Evolutionary conservation across 2,888 invertebrate species (phyloP), one percentile per base, ranked within the genome.

Genomic region (Fragum fragum): DNA sequence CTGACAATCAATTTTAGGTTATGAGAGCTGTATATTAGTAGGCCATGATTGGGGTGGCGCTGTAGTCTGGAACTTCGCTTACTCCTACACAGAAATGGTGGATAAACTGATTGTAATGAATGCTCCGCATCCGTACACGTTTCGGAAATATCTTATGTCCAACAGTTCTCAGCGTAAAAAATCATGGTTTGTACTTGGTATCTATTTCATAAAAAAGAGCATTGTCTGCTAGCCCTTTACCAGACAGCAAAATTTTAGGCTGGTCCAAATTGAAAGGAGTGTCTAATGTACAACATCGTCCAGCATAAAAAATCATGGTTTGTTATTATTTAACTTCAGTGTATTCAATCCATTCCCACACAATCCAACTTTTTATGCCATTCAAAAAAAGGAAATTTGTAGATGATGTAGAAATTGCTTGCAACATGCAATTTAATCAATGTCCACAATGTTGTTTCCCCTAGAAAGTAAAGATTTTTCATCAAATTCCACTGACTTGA

Each of bases 1-100:
- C n/a, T n/a, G n/a, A 36, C 32, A 3, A 6, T 36, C 32, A 6
- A 36, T 36, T 85, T 1, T 80, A 93, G 94, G 93, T 32, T 88
- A 93, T 81, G 85, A 90, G 39, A 88, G 90, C 14, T 95, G 94
- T 87, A 95, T 96, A 61, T 90, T 97, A 14, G 95, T 96, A 1
- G 95, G 95, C 0, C 97, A 97, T 92, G 97, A 97, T 94, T 95
- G 97, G 90, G 97, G 97, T 36, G 97, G 96, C 3, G 87, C 96
- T 26, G 93, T 97, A 18, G 97, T 96, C 28, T 96, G 96, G 97
- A 96, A 96, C 87, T 95, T 97, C 90, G 95, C 96, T 0, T 95
- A 96, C 68, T 92, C 95, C 53, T 95, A 96, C 89, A 96, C 96
- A 2, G 96, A 96, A 61, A 90, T 96, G 81, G 95, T 97, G 2